phyloP scores from a whole-genome alignment of 2,797 vertebrate species.

The Myotis findleyi region DNA sequence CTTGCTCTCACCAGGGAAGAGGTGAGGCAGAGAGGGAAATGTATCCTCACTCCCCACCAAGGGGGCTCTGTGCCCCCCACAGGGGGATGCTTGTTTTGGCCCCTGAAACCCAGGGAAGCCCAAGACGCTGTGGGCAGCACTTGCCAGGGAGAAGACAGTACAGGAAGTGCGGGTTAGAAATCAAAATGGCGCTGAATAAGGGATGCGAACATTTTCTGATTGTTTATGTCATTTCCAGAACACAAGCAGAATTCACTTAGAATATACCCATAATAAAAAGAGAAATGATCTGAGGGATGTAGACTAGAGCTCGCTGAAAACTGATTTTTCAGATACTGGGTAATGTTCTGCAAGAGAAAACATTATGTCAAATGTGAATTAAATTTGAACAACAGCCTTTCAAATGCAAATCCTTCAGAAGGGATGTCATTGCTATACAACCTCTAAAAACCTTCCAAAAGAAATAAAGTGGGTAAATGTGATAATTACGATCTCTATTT shows the following conservation, averaged over 20 bases:
- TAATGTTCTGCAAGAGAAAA: conserved; percentile 74
- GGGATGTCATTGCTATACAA: conserved; percentile 79
- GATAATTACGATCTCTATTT: conserved; percentile 81
- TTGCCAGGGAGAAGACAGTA: conserved; percentile 39
- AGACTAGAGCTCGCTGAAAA: conserved; percentile 69
- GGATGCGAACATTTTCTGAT: not conserved
- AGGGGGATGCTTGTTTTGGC: not conserved
- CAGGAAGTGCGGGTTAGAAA: not conserved
- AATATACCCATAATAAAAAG: conserved; percentile 60
- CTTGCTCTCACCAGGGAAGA: not conserved
- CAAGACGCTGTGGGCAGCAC: not conserved
- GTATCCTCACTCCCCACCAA: not conserved
- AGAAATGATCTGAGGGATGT: conserved; percentile 70
- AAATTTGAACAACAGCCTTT: conserved; percentile 82
- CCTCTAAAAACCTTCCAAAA: conserved; percentile 78
- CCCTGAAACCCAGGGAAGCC: conserved; percentile 17
- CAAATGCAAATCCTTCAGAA: conserved; percentile 82
- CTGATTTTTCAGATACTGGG: conserved; percentile 77
- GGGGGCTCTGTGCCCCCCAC: not conserved
- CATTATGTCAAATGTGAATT: conserved; percentile 78
- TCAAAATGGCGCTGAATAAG: conserved; percentile 60
- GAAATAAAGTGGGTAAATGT: conserved; percentile 81
- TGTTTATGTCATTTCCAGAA: conserved; percentile 33
- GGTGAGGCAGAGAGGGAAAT: not conserved
- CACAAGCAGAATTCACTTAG: conserved; percentile 59